Conservation (phyloP, 2,797 vertebrate species). For the Novumbra hubbsi region DNA sequence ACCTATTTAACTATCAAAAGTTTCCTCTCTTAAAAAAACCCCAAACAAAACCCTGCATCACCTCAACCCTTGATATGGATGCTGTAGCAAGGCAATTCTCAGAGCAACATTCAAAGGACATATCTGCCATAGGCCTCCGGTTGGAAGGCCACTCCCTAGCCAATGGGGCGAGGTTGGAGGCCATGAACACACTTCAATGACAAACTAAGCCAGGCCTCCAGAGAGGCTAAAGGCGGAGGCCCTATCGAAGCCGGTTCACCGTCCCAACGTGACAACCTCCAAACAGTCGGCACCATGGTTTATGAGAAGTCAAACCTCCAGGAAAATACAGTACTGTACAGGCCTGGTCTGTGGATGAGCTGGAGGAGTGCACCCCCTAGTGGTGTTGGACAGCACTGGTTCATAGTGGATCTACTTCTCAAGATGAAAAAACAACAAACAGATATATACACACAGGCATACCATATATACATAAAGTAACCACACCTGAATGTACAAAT, state of each 20-base stretch:
- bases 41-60: neutral
- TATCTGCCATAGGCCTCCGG: constrained; percentile 11
- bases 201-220: neutral
- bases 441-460: constrained; percentile 75
- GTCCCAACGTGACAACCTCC: constrained; percentile 2
- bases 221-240: neutral
- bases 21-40: neutral
- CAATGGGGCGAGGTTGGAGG: neutral
- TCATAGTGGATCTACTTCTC: neutral
- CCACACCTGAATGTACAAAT: constrained; percentile 65
- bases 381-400: constrained; percentile 2
- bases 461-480: constrained; percentile 69
- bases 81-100: constrained; percentile 34
- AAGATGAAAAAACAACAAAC: constrained; percentile 4
- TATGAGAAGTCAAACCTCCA: neutral
- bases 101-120: constrained; percentile 37
- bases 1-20: neutral
- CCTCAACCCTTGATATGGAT: neutral
- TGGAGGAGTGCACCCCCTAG: constrained; percentile 32
- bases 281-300: neutral
- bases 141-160: constrained; percentile 44
- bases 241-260: neutral
- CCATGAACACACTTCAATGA: neutral
- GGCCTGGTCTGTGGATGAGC: neutral
- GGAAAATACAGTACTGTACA: neutral